phyloP scores from a whole-genome alignment of 2,888 invertebrate genomes.

The Cosmia trapezina region DNA sequence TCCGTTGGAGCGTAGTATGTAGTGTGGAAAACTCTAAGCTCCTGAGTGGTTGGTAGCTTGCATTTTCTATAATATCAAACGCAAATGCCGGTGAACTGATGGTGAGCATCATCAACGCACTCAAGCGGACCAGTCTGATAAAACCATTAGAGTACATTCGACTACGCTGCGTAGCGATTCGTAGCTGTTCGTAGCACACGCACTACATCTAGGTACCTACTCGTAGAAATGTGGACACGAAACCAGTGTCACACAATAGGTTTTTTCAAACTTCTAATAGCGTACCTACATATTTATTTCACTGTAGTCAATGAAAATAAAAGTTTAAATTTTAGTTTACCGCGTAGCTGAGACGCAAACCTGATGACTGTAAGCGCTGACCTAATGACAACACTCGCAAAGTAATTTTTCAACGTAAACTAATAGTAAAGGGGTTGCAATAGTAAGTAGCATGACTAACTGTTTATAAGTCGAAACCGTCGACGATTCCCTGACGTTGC shows the following conservation, averaged over 20 bases:
- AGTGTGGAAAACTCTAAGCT: not conserved
- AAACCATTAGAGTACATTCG: not conserved
- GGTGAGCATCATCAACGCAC: not conserved
- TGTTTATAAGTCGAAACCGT: not conserved
- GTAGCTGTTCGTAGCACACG: slow-evolving; percentile 21
- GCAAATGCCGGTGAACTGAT: not conserved
- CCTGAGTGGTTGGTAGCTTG: not conserved
- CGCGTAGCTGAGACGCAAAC: not conserved
- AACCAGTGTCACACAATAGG: not conserved
- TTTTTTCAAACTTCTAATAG: not conserved
- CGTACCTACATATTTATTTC: too few relatives aligned
- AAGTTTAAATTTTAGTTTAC: not conserved
- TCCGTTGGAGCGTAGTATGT: not conserved
- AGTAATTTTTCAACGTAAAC: not conserved
- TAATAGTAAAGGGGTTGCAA: not conserved
- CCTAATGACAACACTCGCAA: not conserved
- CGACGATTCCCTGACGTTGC: not conserved
- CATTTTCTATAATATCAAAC: not conserved
- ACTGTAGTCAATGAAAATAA: not conserved
- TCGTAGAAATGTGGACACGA: not conserved
- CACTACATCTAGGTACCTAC: too few relatives aligned
- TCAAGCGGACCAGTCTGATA: not conserved
- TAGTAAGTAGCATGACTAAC: too few relatives aligned
- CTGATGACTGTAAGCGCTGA: not conserved
- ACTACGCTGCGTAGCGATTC: slow-evolving; percentile 2